A percentile compares a stretch with the other conserved stretches of the same genome.
Evolutionary conservation across 2,888 invertebrate genomes (phyloP).

Genomic region (Hemicrepidius hirtus): DNA sequence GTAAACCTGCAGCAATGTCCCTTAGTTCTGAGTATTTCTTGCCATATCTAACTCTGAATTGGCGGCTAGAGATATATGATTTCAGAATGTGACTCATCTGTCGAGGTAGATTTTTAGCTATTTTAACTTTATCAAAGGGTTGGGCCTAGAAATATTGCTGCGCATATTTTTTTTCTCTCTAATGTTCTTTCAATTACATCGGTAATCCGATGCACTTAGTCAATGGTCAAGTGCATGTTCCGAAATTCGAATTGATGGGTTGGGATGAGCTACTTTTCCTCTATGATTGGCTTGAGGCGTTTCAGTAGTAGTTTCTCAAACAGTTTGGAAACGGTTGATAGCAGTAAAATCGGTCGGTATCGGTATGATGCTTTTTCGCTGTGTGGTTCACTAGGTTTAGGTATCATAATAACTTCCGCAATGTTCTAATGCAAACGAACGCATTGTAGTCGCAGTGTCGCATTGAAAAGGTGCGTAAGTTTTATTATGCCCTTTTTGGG

Average conservation of each 20-base stretch:
- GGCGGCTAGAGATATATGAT: conserved; percentile 41
- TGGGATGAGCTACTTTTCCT: conserved; percentile 50
- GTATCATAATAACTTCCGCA: conserved; percentile 45
- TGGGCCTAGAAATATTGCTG: conserved; percentile 50
- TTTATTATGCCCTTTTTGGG: conserved; percentile 55
- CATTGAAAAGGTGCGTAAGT: conserved; percentile 58
- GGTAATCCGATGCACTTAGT: conserved; percentile 53
- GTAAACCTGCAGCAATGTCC: conserved; percentile 47
- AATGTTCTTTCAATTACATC: conserved; percentile 45
- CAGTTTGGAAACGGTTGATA: conserved; percentile 46
- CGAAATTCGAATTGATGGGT: conserved; percentile 56
- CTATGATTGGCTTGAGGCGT: conserved; percentile 48
- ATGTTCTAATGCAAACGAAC: conserved; percentile 60
- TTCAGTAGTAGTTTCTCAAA: conserved; percentile 46
- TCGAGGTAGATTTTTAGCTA: conserved; percentile 44
- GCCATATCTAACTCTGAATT: conserved; percentile 40
- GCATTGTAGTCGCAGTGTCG: conserved; percentile 54
- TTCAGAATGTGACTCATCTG: conserved; percentile 31
- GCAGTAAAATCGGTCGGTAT: conserved; percentile 57
- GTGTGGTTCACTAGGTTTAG: conserved; percentile 56
- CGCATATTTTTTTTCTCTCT: conserved; percentile 51
- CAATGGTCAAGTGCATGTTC: conserved; percentile 53
- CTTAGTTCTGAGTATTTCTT: conserved; percentile 41
- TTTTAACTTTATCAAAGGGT: conserved; percentile 50
- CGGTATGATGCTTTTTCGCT: conserved; percentile 55